Percentiles rank a stretch among this genome's conserved stretches.
Conservation (phyloP, 2,113 vertebrate species). For the Cervus canadensis region DNA sequence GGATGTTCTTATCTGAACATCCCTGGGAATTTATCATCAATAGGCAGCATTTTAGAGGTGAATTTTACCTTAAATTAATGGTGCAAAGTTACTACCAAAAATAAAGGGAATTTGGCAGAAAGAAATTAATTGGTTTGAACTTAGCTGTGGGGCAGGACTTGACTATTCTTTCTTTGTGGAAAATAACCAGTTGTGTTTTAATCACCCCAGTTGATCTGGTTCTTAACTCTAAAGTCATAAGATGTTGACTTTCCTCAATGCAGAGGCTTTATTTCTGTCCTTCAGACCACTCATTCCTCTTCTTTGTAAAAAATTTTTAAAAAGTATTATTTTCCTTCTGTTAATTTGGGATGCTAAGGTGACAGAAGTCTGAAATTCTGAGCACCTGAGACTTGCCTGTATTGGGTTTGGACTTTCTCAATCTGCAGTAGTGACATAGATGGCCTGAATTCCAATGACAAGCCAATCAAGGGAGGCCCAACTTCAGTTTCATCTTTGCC, state of each 20-base stretch:
- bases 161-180: background rate
- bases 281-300: background rate
- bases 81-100: background rate
- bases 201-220: background rate
- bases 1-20: background rate
- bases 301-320: background rate
- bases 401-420: background rate
- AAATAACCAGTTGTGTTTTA: slow-evolving; percentile 4
- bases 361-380: background rate
- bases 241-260: background rate
- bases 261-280: background rate
- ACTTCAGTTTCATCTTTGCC: background rate
- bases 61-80: background rate
- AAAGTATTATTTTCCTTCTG: background rate
- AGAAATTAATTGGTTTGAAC: background rate
- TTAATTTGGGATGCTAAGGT: background rate
- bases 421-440: background rate
- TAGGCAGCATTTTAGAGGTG: background rate
- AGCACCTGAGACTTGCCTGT: background rate
- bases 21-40: slow-evolving; percentile 8
- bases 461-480: background rate
- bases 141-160: background rate
- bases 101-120: background rate
- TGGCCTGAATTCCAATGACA: background rate
- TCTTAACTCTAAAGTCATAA: background rate